Evolutionary conservation across 2,113 vertebrate species (phyloP).

Genomic region (Zapornia atra): DNA sequence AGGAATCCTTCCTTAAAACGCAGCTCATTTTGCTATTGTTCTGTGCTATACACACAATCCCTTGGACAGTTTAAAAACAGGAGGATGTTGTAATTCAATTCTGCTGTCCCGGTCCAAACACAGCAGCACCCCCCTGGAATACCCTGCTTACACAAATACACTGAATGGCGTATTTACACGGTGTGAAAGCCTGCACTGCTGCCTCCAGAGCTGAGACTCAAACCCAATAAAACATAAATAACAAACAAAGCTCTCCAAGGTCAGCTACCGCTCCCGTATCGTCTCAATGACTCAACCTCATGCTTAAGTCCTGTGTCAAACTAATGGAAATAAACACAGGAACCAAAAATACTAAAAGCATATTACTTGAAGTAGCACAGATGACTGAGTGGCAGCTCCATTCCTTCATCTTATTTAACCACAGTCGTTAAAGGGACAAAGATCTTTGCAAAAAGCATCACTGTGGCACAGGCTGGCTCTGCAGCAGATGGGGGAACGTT

Average conservation of each 20-base stretch:
- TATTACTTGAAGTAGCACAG: neutral
- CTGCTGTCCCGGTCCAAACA: neutral
- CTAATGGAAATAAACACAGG: neutral
- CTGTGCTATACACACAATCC: rapidly evolving
- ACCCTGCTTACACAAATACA: neutral
- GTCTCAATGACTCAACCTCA: neutral
- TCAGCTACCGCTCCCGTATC: neutral
- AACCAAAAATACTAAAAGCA: neutral
- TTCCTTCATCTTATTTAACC: neutral
- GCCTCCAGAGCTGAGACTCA: slow-evolving; percentile 11
- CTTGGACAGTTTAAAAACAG: neutral
- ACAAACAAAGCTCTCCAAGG: neutral
- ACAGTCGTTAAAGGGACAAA: rapidly evolving
- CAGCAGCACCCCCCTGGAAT: neutral
- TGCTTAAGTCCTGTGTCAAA: slow-evolving; percentile 12
- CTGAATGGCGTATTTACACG: neutral
- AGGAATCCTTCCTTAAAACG: rapidly evolving
- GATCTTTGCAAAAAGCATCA: neutral
- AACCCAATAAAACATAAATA: neutral
- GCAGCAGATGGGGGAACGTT: rapidly evolving
- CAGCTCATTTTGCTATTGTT: neutral
- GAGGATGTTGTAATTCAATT: neutral
- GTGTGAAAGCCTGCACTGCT: neutral
- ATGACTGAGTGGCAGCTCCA: neutral
- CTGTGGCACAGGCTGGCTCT: rapidly evolving